These are phyloP conservation scores for Magallana gigas DNA, from an alignment of 1,140 invertebrate genomes.

Conservation along the genomic window DNA sequence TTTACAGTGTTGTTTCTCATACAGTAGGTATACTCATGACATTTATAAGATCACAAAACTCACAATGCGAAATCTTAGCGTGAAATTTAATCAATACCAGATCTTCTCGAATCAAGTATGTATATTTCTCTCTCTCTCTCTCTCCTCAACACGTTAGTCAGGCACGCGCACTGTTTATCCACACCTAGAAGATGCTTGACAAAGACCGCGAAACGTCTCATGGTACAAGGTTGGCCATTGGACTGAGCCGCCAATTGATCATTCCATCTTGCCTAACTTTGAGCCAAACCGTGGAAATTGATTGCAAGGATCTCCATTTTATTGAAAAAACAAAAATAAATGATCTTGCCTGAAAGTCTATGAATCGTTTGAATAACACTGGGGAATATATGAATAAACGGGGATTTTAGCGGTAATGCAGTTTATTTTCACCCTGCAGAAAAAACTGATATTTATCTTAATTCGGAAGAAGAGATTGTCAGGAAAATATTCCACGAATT, in stretches of 20 bases:
- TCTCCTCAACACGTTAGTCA: constrained; percentile 2
- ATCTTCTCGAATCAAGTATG: constrained; percentile 27
- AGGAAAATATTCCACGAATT: constrained; percentile 2
- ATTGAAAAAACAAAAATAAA: constrained; percentile 36
- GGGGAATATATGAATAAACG: constrained; percentile 19
- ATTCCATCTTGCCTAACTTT: constrained; percentile 28
- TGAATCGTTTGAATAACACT: constrained; percentile 26
- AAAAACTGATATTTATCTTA: constrained; percentile 30
- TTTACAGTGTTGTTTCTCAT: constrained; percentile 13
- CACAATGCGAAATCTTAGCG: constrained; percentile 35
- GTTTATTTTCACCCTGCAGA: constrained; percentile 25
- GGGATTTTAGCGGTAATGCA: constrained; percentile 5
- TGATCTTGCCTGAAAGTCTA: constrained; percentile 25
- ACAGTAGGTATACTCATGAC: constrained; percentile 30
- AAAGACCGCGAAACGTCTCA: constrained; percentile 22
- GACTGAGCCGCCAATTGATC: constrained; percentile 12
- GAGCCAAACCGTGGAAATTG: constrained; percentile 28
- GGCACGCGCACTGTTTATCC: constrained; percentile 26
- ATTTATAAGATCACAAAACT: constrained; percentile 36
- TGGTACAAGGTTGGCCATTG: constrained; percentile 21
- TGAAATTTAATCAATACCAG: constrained; percentile 36
- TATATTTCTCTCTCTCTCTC: not conserved
- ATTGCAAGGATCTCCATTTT: constrained; percentile 32
- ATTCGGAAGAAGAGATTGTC: constrained; percentile 26
- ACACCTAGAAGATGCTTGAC: constrained; percentile 29